A percentile compares a stretch with the other conserved stretches of the same genome.
Evolutionary conservation across 1,140 invertebrate species (phyloP).

Genomic region (Drosophila erecta): DNA sequence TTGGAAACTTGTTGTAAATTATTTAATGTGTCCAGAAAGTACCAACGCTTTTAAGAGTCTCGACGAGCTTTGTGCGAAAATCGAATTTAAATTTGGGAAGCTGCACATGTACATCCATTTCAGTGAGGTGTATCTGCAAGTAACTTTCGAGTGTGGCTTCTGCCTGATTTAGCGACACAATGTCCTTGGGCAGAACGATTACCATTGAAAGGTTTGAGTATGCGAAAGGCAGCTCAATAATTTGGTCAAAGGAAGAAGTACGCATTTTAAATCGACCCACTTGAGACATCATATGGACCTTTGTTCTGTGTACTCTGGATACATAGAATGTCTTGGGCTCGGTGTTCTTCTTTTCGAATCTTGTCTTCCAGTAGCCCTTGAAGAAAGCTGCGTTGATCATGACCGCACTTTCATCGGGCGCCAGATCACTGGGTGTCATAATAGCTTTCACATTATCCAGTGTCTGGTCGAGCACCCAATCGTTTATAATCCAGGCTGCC

Average conservation of each 20-base stretch:
- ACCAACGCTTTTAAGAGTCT: not conserved
- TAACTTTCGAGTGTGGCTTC: not conserved
- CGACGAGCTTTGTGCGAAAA: not conserved
- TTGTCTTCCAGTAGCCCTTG: not conserved
- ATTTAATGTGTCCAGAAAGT: not conserved
- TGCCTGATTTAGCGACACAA: not conserved
- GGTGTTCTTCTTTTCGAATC: not conserved
- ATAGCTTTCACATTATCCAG: not conserved
- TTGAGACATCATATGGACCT: not conserved
- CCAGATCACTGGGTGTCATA: not conserved
- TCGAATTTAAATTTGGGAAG: not conserved
- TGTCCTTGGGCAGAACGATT: not conserved
- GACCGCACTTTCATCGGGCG: not conserved
- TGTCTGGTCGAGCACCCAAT: not conserved
- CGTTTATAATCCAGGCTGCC: not conserved
- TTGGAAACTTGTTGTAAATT: not conserved
- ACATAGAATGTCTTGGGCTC: not conserved
- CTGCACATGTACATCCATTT: not conserved
- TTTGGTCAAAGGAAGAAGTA: not conserved
- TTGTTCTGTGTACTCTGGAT: not conserved
- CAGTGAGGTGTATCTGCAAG: not conserved
- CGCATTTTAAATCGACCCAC: not conserved
- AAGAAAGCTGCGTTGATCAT: not conserved
- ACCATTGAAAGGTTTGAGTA: constrained; percentile 1
- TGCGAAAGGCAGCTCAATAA: not conserved